A percentile compares a stretch with the other conserved stretches of the same genome.
phyloP scores from a whole-genome alignment of 1,140 invertebrate genomes.

The Papilio helenus region DNA sequence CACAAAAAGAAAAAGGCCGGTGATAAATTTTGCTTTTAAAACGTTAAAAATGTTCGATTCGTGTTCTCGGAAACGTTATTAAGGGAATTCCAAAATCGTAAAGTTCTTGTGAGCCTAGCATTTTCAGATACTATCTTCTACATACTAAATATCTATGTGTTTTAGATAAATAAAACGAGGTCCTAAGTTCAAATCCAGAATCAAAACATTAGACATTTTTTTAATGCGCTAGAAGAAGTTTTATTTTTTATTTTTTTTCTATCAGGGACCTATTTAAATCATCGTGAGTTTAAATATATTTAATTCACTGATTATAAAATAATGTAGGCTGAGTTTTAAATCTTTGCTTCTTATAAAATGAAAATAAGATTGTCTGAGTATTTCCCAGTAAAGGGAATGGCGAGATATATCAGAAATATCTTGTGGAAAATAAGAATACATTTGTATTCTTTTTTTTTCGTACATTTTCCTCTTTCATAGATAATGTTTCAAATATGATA shows the following conservation, averaged over 20 bases:
- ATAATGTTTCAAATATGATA: slow-evolving; percentile 3
- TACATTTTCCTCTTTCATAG: slow-evolving; percentile 26
- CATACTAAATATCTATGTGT: too few relatives aligned
- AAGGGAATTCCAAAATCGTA: not conserved
- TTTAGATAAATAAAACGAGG: too few relatives aligned
- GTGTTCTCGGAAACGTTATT: not conserved
- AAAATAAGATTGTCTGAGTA: not conserved
- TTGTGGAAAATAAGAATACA: slow-evolving; percentile 1
- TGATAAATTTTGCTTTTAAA: slow-evolving; percentile 16
- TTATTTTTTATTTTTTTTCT: not conserved
- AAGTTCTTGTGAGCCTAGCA: not conserved
- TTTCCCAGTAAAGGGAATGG: not conserved
- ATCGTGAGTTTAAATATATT: not conserved
- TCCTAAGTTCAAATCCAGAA: too few relatives aligned
- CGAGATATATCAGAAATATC: not conserved
- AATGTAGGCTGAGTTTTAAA: not conserved
- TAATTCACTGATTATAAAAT: not conserved
- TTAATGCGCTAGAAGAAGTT: too few relatives aligned
- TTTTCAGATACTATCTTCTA: too few relatives aligned
- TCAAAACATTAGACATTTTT: too few relatives aligned
- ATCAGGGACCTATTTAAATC: not conserved
- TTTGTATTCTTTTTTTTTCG: slow-evolving; percentile 20
- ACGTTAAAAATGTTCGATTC: slow-evolving; percentile 21
- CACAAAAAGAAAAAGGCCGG: slow-evolving; percentile 39
- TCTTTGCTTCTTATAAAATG: not conserved